phyloP scores from a whole-genome alignment of 2,888 invertebrate genomes.

The Acanthosoma haemorrhoidale region DNA sequence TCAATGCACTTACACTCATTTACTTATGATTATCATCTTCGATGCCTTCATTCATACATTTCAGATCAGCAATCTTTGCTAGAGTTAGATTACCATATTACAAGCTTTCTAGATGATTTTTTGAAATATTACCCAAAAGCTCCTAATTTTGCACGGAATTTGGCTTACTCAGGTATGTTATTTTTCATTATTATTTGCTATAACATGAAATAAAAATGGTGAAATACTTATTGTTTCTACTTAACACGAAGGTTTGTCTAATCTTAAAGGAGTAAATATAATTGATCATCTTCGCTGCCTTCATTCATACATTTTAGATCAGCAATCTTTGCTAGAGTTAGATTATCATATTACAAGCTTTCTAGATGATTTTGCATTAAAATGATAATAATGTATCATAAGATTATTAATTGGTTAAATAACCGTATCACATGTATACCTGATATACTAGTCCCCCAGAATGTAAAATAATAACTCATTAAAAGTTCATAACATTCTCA shows the following conservation, averaged over 20 bases:
- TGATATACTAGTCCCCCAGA: too few relatives aligned
- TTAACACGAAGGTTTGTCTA: too few relatives aligned
- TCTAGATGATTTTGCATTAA: constrained; percentile 69
- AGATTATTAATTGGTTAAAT: too few relatives aligned
- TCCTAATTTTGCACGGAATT: constrained; percentile 69
- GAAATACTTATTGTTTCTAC: too few relatives aligned
- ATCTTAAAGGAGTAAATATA: too few relatives aligned
- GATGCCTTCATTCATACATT: constrained; percentile 61
- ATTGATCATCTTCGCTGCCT: constrained; percentile 65
- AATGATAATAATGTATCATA: too few relatives aligned
- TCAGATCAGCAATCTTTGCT: constrained; percentile 48
- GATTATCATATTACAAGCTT: constrained; percentile 67
- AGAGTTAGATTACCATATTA: constrained; percentile 57
- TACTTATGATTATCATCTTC: constrained; percentile 69
- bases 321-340: constrained; percentile 40
- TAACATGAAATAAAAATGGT: too few relatives aligned
- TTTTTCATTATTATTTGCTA: not conserved
- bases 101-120: constrained; percentile 69
- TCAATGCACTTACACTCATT: constrained; percentile 71
- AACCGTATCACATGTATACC: too few relatives aligned
- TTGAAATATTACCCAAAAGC: constrained; percentile 70
- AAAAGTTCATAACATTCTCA: too few relatives aligned
- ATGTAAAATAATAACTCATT: too few relatives aligned
- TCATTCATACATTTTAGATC: constrained; percentile 59
- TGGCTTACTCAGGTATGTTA: constrained; percentile 59